Conservation (phyloP, 2,888 invertebrate genomes). For the Liodrosophila aerea region DNA sequence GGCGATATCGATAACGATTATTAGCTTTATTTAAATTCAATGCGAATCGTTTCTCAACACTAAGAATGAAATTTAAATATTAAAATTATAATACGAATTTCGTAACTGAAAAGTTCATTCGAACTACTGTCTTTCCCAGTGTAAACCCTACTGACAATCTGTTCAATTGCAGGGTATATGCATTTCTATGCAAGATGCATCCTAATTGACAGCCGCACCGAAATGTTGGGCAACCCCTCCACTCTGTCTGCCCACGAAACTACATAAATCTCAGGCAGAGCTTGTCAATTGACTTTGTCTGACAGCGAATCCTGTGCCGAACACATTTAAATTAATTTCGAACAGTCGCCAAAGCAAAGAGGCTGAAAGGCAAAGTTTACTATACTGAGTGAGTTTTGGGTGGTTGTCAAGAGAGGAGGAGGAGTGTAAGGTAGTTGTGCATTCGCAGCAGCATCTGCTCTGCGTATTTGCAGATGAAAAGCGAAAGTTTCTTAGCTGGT, state of each 20-base stretch:
- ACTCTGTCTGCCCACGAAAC: not conserved
- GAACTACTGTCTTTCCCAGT: too few relatives aligned
- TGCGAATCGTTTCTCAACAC: too few relatives aligned
- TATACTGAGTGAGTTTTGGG: not conserved
- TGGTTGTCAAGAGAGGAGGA: conserved; percentile 2
- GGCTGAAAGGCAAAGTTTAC: not conserved
- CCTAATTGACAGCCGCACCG: conserved; percentile 22
- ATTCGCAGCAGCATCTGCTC: conserved; percentile 28
- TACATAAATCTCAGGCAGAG: conserved; percentile 36
- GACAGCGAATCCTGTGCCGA: conserved; percentile 44
- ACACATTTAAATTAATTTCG: conserved; percentile 55
- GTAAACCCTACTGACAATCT: not conserved
- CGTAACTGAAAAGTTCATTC: too few relatives aligned
- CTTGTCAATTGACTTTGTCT: conserved; percentile 33
- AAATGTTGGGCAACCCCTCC: conserved; percentile 18
- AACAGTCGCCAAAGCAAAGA: conserved; percentile 19
- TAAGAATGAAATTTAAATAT: too few relatives aligned
- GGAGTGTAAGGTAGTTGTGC: not conserved
- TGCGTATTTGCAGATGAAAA: conserved; percentile 47
- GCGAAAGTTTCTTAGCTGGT: conserved; percentile 60
- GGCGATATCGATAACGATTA: too few relatives aligned
- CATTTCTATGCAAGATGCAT: conserved; percentile 12
- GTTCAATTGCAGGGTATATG: not conserved
- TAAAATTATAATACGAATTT: too few relatives aligned
- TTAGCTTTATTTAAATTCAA: too few relatives aligned